Percentiles rank a stretch among this genome's conserved stretches.
phyloP scores from a whole-genome alignment of 2,797 vertebrate species.

The Prionace glauca region DNA sequence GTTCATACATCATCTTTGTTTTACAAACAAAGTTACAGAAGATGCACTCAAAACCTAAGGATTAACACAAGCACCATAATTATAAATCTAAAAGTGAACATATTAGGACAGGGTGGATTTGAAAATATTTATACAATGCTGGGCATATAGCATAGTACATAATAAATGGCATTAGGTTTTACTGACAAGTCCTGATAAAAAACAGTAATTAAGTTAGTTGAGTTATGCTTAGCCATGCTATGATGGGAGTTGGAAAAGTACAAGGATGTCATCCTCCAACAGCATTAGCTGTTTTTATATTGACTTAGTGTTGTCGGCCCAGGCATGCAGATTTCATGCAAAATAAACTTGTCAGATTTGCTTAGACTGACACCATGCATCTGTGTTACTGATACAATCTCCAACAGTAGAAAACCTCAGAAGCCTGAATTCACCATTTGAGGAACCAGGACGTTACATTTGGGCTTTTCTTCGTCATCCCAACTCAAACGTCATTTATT shows the following conservation, averaged over 20 bases:
- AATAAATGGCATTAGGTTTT: neutral
- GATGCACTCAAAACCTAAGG: constrained; percentile 88
- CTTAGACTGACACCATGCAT: neutral
- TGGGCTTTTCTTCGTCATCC: neutral
- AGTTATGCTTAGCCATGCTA: neutral
- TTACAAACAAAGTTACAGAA: constrained; percentile 99
- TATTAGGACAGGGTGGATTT: neutral
- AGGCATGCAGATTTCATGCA: neutral
- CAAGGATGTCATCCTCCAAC: neutral
- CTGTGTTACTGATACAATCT: neutral
- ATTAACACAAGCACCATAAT: constrained; percentile 36
- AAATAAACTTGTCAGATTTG: neutral
- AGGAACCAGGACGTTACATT: neutral
- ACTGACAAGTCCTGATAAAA: neutral
- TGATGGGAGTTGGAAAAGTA: neutral
- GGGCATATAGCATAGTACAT: neutral
- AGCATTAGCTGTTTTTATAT: neutral
- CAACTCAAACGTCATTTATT: neutral
- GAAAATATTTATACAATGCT: neutral
- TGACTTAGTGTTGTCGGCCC: neutral
- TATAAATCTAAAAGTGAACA: constrained; percentile 1
- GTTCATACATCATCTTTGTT: constrained; percentile 95
- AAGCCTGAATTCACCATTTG: neutral
- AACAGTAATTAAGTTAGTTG: constrained; percentile 9
- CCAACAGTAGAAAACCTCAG: neutral